These are phyloP conservation scores for Ailuropoda melanoleuca DNA, from an alignment of 2,113 vertebrate species.

Conservation along the genomic window DNA sequence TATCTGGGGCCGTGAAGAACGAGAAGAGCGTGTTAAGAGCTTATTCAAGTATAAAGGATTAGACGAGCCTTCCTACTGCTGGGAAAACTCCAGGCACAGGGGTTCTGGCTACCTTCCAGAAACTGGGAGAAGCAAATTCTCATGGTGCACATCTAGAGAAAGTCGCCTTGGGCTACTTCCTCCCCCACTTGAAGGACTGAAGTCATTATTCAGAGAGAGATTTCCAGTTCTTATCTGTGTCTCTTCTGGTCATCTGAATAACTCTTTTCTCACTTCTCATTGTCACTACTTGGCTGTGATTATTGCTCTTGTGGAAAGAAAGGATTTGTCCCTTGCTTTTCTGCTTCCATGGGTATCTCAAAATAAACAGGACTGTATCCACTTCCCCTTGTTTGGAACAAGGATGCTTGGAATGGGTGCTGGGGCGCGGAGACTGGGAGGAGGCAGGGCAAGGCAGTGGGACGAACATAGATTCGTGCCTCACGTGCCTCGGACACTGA, in stretches of 20 bases:
- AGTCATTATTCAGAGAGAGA: not conserved
- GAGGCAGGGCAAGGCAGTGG: not conserved
- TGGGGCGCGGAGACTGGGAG: too few species aligned
- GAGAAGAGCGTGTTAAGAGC: not conserved
- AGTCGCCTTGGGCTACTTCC: rapidly evolving
- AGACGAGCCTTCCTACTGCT: not conserved
- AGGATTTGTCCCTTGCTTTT: not conserved
- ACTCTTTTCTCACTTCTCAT: not conserved
- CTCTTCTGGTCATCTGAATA: not conserved
- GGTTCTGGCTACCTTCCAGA: not conserved
- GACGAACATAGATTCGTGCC: not conserved
- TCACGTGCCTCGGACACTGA: not conserved
- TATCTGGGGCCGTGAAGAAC: not conserved
- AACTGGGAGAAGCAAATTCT: too few species aligned
- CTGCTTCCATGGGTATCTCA: not conserved
- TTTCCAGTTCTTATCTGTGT: not conserved
- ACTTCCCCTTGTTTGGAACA: not conserved
- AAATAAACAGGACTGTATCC: not conserved
- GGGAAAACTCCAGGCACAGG: not conserved
- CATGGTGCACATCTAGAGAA: rapidly evolving
- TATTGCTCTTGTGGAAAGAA: not conserved
- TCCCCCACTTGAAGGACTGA: not conserved
- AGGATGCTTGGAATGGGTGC: not conserved
- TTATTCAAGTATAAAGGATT: not conserved
- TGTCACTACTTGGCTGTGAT: not conserved